Conservation (phyloP, 1,140 invertebrate genomes). For the Heterodera carotae region DNA sequence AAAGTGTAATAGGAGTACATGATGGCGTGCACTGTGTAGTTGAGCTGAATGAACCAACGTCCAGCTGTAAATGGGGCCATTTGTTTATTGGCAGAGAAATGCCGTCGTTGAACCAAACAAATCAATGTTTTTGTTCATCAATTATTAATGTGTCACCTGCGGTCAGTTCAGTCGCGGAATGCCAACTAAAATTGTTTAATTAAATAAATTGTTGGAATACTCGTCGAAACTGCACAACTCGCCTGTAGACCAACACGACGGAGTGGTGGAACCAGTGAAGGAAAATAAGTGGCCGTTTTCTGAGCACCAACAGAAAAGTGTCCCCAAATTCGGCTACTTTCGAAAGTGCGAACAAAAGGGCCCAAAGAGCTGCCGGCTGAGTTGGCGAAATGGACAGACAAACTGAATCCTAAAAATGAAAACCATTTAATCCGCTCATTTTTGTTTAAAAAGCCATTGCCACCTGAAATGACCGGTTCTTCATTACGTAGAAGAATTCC, state of each 20-base stretch:
- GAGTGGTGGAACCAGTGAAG: constrained; percentile 69
- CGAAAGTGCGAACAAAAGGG: constrained; percentile 42
- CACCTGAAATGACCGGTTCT: constrained; percentile 70
- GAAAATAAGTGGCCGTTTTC: constrained; percentile 52
- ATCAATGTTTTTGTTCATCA: no score
- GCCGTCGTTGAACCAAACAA: no score
- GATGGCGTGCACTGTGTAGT: constrained; percentile 91
- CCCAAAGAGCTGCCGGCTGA: constrained; percentile 41
- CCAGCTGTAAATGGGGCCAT: background rate
- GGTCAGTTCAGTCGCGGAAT: constrained; percentile 42
- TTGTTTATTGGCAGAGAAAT: no score
- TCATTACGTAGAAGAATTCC: constrained; percentile 44
- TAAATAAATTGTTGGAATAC: background rate
- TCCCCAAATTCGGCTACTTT: constrained; percentile 52
- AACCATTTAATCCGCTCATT: no score
- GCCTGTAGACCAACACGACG: constrained; percentile 83
- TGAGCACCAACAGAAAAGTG: constrained; percentile 50
- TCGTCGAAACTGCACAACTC: no score
- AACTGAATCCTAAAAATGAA: constrained; percentile 37
- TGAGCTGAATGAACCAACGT: constrained; percentile 85
- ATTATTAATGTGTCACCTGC: constrained; percentile 11
- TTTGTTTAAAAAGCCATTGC: background rate
- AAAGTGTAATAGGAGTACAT: constrained; percentile 96
- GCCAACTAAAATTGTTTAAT: constrained; percentile 10
- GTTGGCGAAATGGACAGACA: constrained; percentile 36